These are phyloP conservation scores for Picus viridis DNA, from an alignment of 2,797 vertebrate genomes.

Conservation along the genomic window DNA sequence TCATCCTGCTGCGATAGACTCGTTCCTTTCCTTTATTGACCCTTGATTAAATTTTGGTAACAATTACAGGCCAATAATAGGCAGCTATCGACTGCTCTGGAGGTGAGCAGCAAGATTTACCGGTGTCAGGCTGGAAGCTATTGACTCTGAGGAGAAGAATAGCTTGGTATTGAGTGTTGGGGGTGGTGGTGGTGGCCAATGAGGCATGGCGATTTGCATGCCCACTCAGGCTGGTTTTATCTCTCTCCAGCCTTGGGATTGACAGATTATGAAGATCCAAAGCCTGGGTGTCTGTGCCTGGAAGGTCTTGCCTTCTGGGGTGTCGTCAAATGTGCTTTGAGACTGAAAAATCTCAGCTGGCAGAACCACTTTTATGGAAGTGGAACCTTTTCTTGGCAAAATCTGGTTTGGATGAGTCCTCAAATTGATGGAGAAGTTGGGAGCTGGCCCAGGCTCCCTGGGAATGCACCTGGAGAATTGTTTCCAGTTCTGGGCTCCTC, in stretches of 20 bases:
- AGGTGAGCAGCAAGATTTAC: constrained; percentile 57
- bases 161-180: background rate
- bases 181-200: background rate
- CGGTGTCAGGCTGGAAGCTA: background rate
- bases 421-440: fast-evolving
- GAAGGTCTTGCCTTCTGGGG: background rate
- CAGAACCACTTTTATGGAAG: background rate
- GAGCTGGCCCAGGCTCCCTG: background rate
- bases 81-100: constrained; percentile 53
- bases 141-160: constrained; percentile 24
- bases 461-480: too few species aligned
- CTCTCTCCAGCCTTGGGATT: background rate
- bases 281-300: fast-evolving
- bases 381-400: fast-evolving
- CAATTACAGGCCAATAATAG: constrained; percentile 64
- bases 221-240: background rate
- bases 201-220: background rate
- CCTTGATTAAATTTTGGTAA: constrained; percentile 68
- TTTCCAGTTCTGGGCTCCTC: too few species aligned
- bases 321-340: background rate
- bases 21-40: constrained; percentile 55
- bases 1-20: background rate
- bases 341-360: background rate
- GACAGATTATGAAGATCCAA: fast-evolving
- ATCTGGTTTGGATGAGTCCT: background rate